These are phyloP conservation scores for Trichogramma pretiosum DNA, from an alignment of 1,140 invertebrate species.

Conservation along the genomic window DNA sequence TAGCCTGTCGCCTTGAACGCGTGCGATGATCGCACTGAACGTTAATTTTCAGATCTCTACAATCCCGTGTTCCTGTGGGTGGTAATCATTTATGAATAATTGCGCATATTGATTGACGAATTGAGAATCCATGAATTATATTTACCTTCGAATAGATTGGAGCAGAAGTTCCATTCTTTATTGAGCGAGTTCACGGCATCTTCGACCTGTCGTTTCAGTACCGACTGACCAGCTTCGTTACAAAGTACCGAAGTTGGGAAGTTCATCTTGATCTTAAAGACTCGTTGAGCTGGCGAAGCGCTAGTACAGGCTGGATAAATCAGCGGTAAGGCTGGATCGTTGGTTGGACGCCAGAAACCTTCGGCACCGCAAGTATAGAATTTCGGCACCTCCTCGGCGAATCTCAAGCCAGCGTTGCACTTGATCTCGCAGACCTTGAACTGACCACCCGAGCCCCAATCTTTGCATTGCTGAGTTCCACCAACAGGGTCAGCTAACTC, in stretches of 20 bases:
- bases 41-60: slow-evolving; percentile 79
- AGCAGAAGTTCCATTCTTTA: slow-evolving; percentile 89
- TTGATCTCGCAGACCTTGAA: slow-evolving; percentile 87
- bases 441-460: slow-evolving; percentile 92
- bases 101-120: neutral
- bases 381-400: slow-evolving; percentile 82
- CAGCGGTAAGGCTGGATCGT: slow-evolving; percentile 65
- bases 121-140: neutral
- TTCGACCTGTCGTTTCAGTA: slow-evolving; percentile 77
- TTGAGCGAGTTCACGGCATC: slow-evolving; percentile 82
- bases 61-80: slow-evolving; percentile 55
- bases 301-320: slow-evolving; percentile 85
- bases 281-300: slow-evolving; percentile 76
- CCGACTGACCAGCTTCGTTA: slow-evolving; percentile 87
- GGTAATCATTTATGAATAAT: neutral
- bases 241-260: slow-evolving; percentile 90
- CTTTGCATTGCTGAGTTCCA: slow-evolving; percentile 82
- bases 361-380: slow-evolving; percentile 95
- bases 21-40: slow-evolving; percentile 78
- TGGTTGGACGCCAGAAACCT: slow-evolving; percentile 89
- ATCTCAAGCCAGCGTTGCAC: slow-evolving; percentile 77
- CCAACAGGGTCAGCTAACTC: slow-evolving; percentile 77
- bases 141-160: slow-evolving; percentile 71
- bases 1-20: slow-evolving; percentile 37
- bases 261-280: slow-evolving; percentile 86